These are phyloP conservation scores for Sminthurinus signatus DNA, from an alignment of 1,140 invertebrate genomes.

Conservation along the genomic window DNA sequence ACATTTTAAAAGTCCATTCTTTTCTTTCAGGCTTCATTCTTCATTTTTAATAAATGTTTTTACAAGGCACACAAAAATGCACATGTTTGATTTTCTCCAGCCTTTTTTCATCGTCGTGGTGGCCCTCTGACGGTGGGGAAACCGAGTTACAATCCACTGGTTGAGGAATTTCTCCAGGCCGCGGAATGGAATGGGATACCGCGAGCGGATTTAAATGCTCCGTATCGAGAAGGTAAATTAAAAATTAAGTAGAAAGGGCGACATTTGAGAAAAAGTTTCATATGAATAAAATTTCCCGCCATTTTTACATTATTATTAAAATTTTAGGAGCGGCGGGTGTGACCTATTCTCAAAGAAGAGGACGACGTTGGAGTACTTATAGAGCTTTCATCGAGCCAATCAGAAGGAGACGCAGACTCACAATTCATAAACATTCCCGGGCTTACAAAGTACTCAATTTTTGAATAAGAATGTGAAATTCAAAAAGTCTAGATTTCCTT, in stretches of 20 bases:
- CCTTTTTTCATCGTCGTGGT: constrained; percentile 25
- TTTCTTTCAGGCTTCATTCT: neutral
- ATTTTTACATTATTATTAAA: neutral
- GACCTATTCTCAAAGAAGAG: constrained; percentile 34
- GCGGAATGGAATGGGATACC: constrained; percentile 37
- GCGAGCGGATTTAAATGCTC: constrained; percentile 37
- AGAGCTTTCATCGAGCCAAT: constrained; percentile 35
- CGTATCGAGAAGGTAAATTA: constrained; percentile 31
- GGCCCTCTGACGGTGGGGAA: constrained; percentile 28
- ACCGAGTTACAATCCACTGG: constrained; percentile 33
- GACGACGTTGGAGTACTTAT: constrained; percentile 34
- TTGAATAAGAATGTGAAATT: neutral
- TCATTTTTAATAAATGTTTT: too few species aligned
- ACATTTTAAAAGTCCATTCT: too few species aligned
- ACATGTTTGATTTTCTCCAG: constrained; percentile 9
- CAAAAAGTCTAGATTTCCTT: neutral
- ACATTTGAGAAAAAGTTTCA: neutral
- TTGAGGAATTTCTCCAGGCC: constrained; percentile 35
- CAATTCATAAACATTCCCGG: constrained; percentile 31
- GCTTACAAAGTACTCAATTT: constrained; percentile 31
- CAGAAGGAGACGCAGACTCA: constrained; percentile 26
- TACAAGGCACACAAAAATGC: neutral
- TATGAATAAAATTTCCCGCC: neutral
- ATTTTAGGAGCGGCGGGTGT: constrained; percentile 35
- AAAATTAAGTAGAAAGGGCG: neutral